Percentiles rank a stretch among this genome's conserved stretches.
Conservation (phyloP, 1,140 invertebrate species). For the Drosophila tropicalis region DNA sequence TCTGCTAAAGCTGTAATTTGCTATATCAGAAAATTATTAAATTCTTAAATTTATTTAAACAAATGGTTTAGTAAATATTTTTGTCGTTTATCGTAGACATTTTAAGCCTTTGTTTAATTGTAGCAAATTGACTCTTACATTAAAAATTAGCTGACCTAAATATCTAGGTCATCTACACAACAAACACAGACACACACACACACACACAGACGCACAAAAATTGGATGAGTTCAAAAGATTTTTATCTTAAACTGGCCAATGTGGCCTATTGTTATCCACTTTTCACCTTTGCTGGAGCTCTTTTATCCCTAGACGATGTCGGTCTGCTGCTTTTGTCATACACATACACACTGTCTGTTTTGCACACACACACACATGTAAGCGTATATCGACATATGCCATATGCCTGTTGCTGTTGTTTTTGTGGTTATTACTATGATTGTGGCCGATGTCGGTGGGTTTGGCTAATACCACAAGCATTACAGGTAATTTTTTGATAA, state of each 20-base stretch:
- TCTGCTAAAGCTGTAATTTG: too few relatives aligned
- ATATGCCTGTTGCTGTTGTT: constrained; percentile 27
- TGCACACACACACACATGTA: neutral
- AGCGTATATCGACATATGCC: neutral
- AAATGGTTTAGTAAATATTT: neutral
- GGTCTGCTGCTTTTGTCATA: neutral
- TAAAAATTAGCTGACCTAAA: constrained; percentile 36
- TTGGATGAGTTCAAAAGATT: constrained; percentile 18
- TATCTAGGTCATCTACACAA: constrained; percentile 9
- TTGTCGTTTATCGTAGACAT: neutral
- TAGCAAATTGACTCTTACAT: constrained; percentile 1
- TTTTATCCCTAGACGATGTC: neutral
- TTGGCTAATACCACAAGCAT: constrained; percentile 56
- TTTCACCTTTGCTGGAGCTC: constrained; percentile 36
- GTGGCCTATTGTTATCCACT: constrained; percentile 39
- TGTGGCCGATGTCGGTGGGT: constrained; percentile 7
- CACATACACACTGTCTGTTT: neutral
- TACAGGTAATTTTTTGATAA: constrained; percentile 72
- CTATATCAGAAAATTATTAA: too few relatives aligned
- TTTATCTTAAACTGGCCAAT: constrained; percentile 30
- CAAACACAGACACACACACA: too few relatives aligned
- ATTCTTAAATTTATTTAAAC: neutral
- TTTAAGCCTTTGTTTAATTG: constrained; percentile 2
- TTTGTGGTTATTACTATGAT: constrained; percentile 15
- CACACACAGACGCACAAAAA: too few relatives aligned